phyloP scores from a whole-genome alignment of 2,113 vertebrate genomes.

The Dermatemys mawii region DNA sequence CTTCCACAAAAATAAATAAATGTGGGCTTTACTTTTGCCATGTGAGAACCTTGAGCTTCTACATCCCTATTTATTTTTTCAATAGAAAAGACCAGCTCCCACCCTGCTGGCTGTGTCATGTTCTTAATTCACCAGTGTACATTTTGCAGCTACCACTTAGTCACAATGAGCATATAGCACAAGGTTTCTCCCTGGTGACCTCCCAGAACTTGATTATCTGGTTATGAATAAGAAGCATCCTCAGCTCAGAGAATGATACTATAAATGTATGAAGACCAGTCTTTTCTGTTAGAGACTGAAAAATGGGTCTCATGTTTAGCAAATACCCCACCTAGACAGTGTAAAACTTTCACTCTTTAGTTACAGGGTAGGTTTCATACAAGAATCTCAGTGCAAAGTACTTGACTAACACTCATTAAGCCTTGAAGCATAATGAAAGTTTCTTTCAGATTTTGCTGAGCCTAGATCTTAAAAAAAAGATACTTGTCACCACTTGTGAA shows the following conservation, averaged over 20 bases:
- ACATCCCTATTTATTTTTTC: neutral
- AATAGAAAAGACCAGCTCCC: rapidly evolving
- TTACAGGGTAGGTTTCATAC: neutral
- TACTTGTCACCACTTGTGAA: neutral
- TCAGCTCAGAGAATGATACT: neutral
- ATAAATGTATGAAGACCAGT: neutral
- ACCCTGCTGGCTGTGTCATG: neutral
- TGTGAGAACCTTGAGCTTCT: neutral
- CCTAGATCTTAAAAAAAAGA: neutral
- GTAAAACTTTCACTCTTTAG: neutral
- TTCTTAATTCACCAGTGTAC: neutral
- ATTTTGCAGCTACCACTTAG: neutral
- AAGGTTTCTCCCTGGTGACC: neutral
- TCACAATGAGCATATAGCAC: rapidly evolving
- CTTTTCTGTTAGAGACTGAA: neutral
- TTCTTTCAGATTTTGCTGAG: neutral
- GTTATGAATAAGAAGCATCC: neutral
- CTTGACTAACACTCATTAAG: neutral
- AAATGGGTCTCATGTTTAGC: neutral
- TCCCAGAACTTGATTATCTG: neutral
- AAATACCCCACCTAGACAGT: rapidly evolving
- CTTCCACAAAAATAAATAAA: slow-evolving; percentile 24
- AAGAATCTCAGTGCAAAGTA: neutral
- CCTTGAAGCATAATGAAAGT: neutral
- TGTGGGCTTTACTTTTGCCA: neutral